Base-by-base conservation (phyloP, 2,113 vertebrate genomes). In the Pelmatolapia mariae region DNA sequence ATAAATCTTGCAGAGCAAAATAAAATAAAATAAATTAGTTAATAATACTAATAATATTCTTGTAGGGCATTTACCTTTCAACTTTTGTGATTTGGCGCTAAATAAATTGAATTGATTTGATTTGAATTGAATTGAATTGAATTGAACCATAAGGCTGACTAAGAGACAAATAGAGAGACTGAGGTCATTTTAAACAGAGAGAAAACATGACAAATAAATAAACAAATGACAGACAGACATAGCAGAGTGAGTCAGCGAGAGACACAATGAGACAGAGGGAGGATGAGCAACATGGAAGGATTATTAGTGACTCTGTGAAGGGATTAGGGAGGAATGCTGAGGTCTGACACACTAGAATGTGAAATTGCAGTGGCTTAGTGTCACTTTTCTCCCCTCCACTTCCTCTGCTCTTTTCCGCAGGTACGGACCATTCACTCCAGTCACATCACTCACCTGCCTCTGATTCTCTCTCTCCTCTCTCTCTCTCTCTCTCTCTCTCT, bases 271-370 rank as follows among this genome's bases (percentile, higher is more conserved):
- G 76, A 85, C 79, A 88, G 87, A 83, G 57, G 63, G 82, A 87
- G 59, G 45, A 84, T 47, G 87, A 86, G 83, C 71, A 82, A 90
- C 92, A 93, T 82, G 82, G 50, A 89, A 85, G 94, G 93, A 95
- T 94, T 94, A 94, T 94, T 93, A 92, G 82, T 13, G 79, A 86
- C 82, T 85, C 33, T 89, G 86, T 89, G 87, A 33, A 71, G 61
- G 93, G 92, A 95, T 94, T 93, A 92, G 33, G 68, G 57, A 87
- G 90, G 89, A 92, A 93, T 82, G 86, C 71, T 86, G 92, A 91
- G 89, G 89, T 94, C 87, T 92, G 91, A 93, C 90, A 91, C 90
- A 80, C 89, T 83, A 90, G 54, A 92, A 80, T 90, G 82, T 86
- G 81, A 89, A 93, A 88, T 91, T 33, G 10, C 86, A 82, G 59